phyloP scores from a whole-genome alignment of 2,797 vertebrate species.

The Anolis apletophallus region DNA sequence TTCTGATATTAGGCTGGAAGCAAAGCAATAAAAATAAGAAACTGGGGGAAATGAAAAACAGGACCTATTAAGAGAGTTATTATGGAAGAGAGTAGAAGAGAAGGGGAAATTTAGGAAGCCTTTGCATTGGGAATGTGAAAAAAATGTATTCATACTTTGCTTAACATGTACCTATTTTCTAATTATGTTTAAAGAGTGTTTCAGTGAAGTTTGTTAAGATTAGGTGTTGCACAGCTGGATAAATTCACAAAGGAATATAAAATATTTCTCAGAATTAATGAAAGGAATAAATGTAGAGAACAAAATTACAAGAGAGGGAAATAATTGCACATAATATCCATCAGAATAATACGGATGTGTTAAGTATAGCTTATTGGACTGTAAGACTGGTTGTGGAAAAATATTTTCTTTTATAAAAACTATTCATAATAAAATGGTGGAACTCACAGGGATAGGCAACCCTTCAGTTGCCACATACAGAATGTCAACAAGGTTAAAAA shows the following conservation, averaged over 20 bases:
- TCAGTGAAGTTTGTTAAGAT: constrained; percentile 40
- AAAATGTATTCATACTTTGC: constrained; percentile 1
- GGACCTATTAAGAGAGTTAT: neutral
- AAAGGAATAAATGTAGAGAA: constrained; percentile 50
- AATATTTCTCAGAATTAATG: constrained; percentile 53
- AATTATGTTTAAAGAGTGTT: constrained; percentile 45
- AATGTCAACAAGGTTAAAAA: too few relatives aligned
- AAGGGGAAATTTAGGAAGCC: neutral
- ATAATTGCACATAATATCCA: constrained; percentile 46
- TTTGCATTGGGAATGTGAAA: neutral
- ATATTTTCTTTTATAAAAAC: constrained; percentile 11
- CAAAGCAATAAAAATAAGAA: neutral
- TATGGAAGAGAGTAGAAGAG: neutral
- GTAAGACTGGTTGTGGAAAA: constrained; percentile 2
- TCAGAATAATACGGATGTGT: constrained; percentile 33
- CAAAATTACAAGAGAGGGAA: constrained; percentile 54
- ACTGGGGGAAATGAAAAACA: neutral
- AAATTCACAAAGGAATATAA: constrained; percentile 46
- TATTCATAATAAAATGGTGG: constrained; percentile 4
- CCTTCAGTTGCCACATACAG: too few relatives aligned
- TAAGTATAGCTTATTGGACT: constrained; percentile 41
- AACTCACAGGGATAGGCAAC: too few relatives aligned
- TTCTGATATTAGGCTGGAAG: neutral
- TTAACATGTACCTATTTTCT: constrained; percentile 39
- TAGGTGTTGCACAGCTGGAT: constrained; percentile 30